Evolutionary conservation across 2,797 vertebrate species (phyloP).

Genomic region (Hemitrygon akajei): DNA sequence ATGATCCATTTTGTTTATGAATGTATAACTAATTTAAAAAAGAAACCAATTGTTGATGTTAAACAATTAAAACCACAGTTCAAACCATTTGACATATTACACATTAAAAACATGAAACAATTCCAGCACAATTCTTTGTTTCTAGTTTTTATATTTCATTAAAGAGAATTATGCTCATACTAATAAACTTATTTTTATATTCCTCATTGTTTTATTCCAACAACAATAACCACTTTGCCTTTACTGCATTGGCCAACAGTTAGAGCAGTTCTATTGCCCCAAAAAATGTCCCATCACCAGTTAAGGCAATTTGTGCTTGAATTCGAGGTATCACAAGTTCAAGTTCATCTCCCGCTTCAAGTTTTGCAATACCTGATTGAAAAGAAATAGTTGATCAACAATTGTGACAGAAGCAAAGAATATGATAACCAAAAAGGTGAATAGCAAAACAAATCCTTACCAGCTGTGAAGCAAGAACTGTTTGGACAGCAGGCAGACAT

Average conservation of each 20-base stretch:
- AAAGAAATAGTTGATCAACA: conserved; percentile 4
- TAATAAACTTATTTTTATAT: background rate
- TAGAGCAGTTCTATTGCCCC: conserved; percentile 81
- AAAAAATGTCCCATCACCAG: conserved; percentile 83
- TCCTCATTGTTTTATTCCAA: background rate
- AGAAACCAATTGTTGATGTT: too few species aligned
- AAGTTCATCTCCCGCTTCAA: conserved; percentile 82
- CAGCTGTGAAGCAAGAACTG: conserved; percentile 94
- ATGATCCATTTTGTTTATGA: background rate
- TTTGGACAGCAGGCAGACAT: conserved; percentile 74
- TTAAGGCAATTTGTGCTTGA: conserved; percentile 73
- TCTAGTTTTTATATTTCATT: background rate
- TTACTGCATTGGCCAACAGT: conserved; percentile 43
- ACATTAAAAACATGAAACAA: background rate
- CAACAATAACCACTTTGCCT: background rate
- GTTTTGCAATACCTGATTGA: conserved; percentile 76
- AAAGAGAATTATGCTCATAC: background rate
- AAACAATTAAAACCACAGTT: too few species aligned
- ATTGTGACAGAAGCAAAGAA: background rate
- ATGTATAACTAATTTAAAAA: background rate
- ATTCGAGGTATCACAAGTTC: conserved; percentile 81
- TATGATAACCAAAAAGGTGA: background rate
- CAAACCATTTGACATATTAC: background rate
- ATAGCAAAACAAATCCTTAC: conserved; percentile 53
- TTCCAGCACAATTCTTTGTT: background rate